These are phyloP conservation scores for Heliocidaris tuberculata DNA, from an alignment of 35 echinoderm and acorn worm genomes.

Conservation along the genomic window DNA sequence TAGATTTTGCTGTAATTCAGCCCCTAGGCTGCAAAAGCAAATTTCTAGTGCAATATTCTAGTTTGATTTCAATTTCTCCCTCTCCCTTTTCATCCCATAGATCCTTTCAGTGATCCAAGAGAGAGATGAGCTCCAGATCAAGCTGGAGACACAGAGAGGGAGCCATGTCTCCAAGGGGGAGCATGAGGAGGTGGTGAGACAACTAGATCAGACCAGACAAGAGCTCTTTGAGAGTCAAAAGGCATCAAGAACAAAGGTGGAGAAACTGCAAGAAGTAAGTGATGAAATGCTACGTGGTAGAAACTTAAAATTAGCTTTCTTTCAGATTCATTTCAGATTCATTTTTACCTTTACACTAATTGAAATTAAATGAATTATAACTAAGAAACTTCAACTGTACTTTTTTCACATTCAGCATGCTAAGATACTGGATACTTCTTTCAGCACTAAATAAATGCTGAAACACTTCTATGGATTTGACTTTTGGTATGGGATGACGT, in stretches of 20 bases:
- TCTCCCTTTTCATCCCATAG: neutral
- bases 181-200: conserved; percentile 61
- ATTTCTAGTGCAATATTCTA: neutral
- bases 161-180: conserved; percentile 50
- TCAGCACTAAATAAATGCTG: too few relatives aligned
- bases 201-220: conserved; percentile 57
- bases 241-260: conserved; percentile 52
- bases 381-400: too few relatives aligned
- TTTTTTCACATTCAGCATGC: too few relatives aligned
- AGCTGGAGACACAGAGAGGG: conserved; percentile 35
- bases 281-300: neutral
- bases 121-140: conserved; percentile 59
- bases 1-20: too few relatives aligned
- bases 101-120: conserved; percentile 63
- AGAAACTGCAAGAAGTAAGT: conserved; percentile 68
- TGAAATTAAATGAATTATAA: too few relatives aligned
- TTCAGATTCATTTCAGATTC: neutral
- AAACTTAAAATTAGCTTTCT: neutral
- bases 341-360: too few relatives aligned
- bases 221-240: conserved; percentile 76
- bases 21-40: too few relatives aligned
- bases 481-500: too few relatives aligned
- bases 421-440: too few relatives aligned
- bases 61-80: neutral
- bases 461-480: too few relatives aligned